Base-by-base conservation (phyloP, 2,113 vertebrate genomes). In the Triplophysa rosa region DNA sequence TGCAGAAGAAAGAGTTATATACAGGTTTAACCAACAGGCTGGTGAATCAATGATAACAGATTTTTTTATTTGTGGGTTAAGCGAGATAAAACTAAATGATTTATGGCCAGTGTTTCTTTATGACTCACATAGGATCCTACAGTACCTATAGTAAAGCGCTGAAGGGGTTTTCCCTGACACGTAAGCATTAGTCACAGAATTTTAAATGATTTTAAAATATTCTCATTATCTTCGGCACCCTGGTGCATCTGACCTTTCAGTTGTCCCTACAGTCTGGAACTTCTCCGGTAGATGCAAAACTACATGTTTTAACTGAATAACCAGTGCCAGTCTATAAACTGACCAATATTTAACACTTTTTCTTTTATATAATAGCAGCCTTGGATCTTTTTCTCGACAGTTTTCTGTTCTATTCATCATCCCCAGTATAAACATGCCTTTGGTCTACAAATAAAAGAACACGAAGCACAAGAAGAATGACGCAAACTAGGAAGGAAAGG, bases 221-320 rank as follows among this genome's bases (percentile, higher is more conserved):
- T 74, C 72, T 63, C 72, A 74, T 62, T 47, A 61, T 63, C 58
- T 58, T 61, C 54, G 14, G 29, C n/a, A 24, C 24, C 54, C 70
- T 73, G 56, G 12, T 74, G 54, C 70, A 59, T 8, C 70, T 73
- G 70, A 73, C 68, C 68, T 73, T 73, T 73, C n/a, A 61, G n/a
- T 37, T 24, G 56, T 61, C 4, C 61, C 29, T 61, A 59, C 33
- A 13, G 19, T 42, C 29, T 47, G 56, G n/a, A 74, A 62, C 71
- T 74, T 16, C 14, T 23, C n/a, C 23, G 58, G 40, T 42, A 72
- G 13, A 59, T 42, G 54, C 69, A 59, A 14, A 45, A 47, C 62
- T 12, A 19, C 1, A 29, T 70, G 24, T 33, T 29, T 19, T 47
- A 61, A 40, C 3, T 26, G 19, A 74, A 47, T 8, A 73, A 45